Evolutionary conservation across 2,888 invertebrate species (phyloP), one percentile per base, ranked within the genome.

Genomic region (Drosophila yooni): DNA sequence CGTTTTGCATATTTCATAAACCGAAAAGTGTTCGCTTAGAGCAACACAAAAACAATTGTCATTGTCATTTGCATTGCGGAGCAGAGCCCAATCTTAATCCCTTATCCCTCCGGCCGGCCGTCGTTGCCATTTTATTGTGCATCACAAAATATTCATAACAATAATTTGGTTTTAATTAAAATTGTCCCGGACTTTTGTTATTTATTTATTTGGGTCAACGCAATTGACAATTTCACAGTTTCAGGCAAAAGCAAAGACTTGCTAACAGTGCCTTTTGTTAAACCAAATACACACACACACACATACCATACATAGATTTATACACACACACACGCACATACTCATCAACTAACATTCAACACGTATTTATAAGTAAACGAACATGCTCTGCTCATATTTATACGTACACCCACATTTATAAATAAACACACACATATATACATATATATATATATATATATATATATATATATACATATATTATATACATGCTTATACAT

Each of bases 81-180:
- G 33, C 74, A 40, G 56, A 27, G 61, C 33, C 50, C 74, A 72
- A 57, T 56, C 53, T 53, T 52, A 56, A 63, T 63, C 57, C 63
- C 33, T 29, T 48, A 43, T 61, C 70, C 56, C 50, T 11, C n/a
- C 48, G 54, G 64, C 57, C 57, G 34, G 40, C 57, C 36, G 54
- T 62, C 65, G 57, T 33, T 54, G 75, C 64, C 69, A 43, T 64
- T 73, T 78, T 81, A 74, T 68, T 70, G 66, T 68, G 79, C 81
- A 66, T 81, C 70, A 81, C 82, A 71, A 88, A 88, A 83, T 88
- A 83, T 83, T 88, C 85, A 85, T 85, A 74, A 75, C 74, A 82
- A 88, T 85, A 88, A 88, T 88, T 84, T 79, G 68, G 80, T 75
- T 85, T 87, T 85, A 83, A 88, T 83, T 88, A 83, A 83, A 82